Base-by-base conservation (phyloP, 2,888 invertebrate genomes). In the Diaprepes abbreviatus region DNA sequence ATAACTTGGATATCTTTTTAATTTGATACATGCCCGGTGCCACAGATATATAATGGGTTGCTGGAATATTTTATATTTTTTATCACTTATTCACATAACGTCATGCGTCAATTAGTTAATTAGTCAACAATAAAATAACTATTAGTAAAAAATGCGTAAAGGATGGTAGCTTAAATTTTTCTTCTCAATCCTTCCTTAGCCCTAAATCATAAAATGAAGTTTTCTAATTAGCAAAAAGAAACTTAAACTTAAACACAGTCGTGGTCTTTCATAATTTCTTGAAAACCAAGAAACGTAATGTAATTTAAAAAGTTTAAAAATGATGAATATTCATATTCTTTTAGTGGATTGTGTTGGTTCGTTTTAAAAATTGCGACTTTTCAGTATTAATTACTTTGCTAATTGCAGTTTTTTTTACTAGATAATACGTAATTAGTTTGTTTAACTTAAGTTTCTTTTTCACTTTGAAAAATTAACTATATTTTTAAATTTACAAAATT, bases 241-340 rank as follows among this genome's bases (percentile, higher is more conserved):
- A n/a, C n/a, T n/a, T n/a, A 19, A 43, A 21, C n/a, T 43, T 43
- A 16, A 17, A 17, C n/a, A 17, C 17, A 16, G n/a, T 19, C 21
- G 19, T n/a, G 9, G 43, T 43, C 43, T 19, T 21, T 43, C 10
- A 21, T 10, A 43, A n/a, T 19, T 43, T 21, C 21, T n/a, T 3
- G 4, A 1, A 43, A 43, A n/a, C 19, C n/a, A 4, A 21, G 21
- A 43, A n/a, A 21, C 1, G n/a, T 19, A 21, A 21, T 19, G 43
- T 43, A 43, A 43, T 43, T 43, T 43, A 43, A 43, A 43, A 43
- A 43, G 19, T 43, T 43, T 19, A 43, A 43, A 43, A 43, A 43
- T 43, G 19, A 43, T 43, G 43, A 43, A 43, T 43, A 43, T 43
- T 43, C 19, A 43, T 43, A 19, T 43, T 43, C 21, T 19, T n/a